phyloP scores from a whole-genome alignment of 2,888 invertebrate species.

The Drosophila koepferae region DNA sequence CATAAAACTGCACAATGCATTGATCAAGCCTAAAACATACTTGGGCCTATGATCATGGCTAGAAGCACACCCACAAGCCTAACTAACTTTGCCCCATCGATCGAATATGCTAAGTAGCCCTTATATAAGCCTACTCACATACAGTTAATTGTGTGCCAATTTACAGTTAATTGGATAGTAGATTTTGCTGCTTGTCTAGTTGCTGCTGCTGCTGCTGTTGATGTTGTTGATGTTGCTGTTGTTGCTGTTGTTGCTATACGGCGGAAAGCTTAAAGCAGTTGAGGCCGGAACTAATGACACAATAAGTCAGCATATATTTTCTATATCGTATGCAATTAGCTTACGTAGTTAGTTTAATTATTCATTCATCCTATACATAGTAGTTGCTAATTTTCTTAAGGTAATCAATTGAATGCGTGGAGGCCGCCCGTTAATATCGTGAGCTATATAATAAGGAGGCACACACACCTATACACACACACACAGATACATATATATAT shows the following conservation, averaged over 20 bases:
- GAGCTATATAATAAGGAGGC: constrained; percentile 14
- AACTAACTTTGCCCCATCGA: constrained; percentile 16
- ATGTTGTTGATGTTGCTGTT: not conserved
- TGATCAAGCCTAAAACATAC: not conserved
- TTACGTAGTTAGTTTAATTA: constrained; percentile 3
- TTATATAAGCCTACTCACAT: constrained; percentile 6
- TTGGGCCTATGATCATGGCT: not conserved
- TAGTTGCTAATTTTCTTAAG: constrained; percentile 18
- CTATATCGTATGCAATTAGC: not conserved
- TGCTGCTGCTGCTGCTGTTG: not conserved
- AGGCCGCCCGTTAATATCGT: constrained; percentile 23
- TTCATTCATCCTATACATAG: constrained; percentile 3
- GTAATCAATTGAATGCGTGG: not conserved
- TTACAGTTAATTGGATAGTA: constrained; percentile 6
- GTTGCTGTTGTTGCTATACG: not conserved
- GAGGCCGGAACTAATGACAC: constrained; percentile 30
- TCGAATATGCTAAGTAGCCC: constrained; percentile 13
- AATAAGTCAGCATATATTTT: constrained; percentile 18
- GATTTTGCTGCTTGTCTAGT: not conserved
- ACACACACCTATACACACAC: constrained; percentile 19
- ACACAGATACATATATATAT: not conserved
- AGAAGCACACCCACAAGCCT: not conserved
- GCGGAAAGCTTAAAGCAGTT: not conserved
- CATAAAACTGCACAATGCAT: not conserved
- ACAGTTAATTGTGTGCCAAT: constrained; percentile 6